Conservation (phyloP, 2,797 vertebrate species). For the Tinamus major region DNA sequence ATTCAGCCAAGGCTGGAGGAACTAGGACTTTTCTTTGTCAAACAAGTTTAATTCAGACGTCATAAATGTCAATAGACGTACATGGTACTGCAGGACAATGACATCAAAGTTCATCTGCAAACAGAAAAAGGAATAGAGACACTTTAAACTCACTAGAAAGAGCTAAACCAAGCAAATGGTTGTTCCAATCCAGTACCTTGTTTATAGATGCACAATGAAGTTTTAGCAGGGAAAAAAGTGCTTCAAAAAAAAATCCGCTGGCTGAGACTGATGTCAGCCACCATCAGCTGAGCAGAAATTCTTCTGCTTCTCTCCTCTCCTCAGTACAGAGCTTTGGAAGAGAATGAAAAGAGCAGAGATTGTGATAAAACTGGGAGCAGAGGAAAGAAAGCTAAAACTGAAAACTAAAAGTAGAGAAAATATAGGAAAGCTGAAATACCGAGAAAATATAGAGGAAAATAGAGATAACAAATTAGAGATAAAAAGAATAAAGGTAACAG, state of each 20-base stretch:
- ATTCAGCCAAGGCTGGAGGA: background rate
- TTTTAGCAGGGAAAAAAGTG: background rate
- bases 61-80: background rate
- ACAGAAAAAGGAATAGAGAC: slow-evolving; percentile 9
- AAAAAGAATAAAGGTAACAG: background rate
- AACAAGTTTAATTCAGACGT: slow-evolving; percentile 4
- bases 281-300: background rate
- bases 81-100: background rate
- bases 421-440: background rate
- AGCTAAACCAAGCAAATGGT: background rate
- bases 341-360: background rate
- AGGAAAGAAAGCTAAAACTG: background rate
- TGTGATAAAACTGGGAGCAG: background rate
- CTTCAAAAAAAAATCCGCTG: background rate
- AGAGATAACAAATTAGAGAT: background rate
- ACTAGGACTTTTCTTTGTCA: background rate
- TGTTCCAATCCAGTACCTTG: background rate
- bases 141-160: slow-evolving; percentile 4
- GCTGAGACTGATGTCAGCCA: background rate
- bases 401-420: slow-evolving; percentile 8
- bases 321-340: background rate
- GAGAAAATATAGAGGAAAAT: background rate
- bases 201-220: slow-evolving; percentile 6
- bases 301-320: background rate
- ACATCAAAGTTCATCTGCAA: background rate